phyloP scores from a whole-genome alignment of 2,797 vertebrate species.

The Hemitrygon akajei region DNA sequence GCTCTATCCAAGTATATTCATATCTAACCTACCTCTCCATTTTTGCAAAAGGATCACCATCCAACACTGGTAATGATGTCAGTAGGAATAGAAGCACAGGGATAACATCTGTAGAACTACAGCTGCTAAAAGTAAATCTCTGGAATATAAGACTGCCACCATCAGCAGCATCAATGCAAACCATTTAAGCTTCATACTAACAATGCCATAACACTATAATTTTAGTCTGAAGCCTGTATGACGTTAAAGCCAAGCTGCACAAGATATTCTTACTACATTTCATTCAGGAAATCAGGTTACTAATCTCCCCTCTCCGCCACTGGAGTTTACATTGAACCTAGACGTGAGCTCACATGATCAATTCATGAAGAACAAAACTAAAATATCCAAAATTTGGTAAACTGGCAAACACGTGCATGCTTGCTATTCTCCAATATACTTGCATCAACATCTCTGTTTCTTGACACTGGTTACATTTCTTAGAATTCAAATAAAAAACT shows the following conservation, averaged over 20 bases:
- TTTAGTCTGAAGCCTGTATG: neutral
- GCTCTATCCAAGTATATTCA: too few relatives aligned
- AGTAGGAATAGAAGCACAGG: neutral
- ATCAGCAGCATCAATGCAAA: neutral
- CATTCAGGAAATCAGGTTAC: too few relatives aligned
- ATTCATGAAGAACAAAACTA: neutral
- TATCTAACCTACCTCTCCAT: neutral
- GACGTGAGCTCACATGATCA: too few relatives aligned
- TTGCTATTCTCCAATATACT: neutral
- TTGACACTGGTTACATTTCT: neutral
- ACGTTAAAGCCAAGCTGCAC: neutral
- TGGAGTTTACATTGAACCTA: too few relatives aligned
- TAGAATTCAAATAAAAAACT: neutral
- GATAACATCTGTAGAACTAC: neutral
- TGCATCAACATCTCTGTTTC: neutral
- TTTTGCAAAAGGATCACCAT: neutral
- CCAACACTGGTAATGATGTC: neutral
- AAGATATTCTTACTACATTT: neutral
- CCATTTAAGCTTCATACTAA: neutral
- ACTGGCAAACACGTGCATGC: neutral
- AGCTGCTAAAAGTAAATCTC: neutral
- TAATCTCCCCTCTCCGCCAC: too few relatives aligned
- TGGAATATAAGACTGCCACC: too few relatives aligned
- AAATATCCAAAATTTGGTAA: conserved; percentile 10
- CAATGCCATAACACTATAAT: neutral